Base-by-base conservation (phyloP, 2,113 vertebrate genomes). In the Dolichotis patagonum region DNA sequence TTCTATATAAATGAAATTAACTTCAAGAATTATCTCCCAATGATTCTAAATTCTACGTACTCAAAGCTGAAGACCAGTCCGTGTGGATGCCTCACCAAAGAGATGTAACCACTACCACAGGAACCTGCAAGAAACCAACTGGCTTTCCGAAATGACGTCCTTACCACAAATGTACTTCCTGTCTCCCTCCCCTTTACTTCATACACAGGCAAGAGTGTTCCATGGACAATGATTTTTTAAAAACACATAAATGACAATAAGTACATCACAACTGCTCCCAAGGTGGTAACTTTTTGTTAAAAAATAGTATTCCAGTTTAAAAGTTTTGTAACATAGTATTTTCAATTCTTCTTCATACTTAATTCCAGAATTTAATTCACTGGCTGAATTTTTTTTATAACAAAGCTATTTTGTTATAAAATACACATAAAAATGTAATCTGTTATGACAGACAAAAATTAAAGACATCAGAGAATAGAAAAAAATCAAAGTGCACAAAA, bases 201-300 rank as follows among this genome's bases (percentile, higher is more conserved):
- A 89, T 69, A 86, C 8, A 46, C 1, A 62, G 10, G 26, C 2
- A 24, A 20, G 60, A 2, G 8, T 73, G 38, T 65, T 83, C 69
- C 24, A 24, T 73, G 17, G 46, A 60, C 71, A 83, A 10, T 24
- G 30, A 14, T 75, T 94, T 32, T 62, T 17, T n/a, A 94, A 78
- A 94, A 46, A 5, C 1, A 89, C 32, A 14, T 75, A 26, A 84
- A 65, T 56, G 30, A 5, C 10, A 88, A 52, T 58, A 77, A 93
- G 17, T 80, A 65, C 69, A 41, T 86, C 28, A 96, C 84, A 95
- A 77, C 28, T 88, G 60, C 12, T 84, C 84, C n/a, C 19, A 96
- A 62, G 5, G 17, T 81, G 58, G 43, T 83, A 56, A 49, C 41
- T 81, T 95, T 69, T 92, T 62, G 22, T 92, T 84, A 22, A 73